Conservation (phyloP, 2,888 invertebrate genomes). For the Dryobota labecula region DNA sequence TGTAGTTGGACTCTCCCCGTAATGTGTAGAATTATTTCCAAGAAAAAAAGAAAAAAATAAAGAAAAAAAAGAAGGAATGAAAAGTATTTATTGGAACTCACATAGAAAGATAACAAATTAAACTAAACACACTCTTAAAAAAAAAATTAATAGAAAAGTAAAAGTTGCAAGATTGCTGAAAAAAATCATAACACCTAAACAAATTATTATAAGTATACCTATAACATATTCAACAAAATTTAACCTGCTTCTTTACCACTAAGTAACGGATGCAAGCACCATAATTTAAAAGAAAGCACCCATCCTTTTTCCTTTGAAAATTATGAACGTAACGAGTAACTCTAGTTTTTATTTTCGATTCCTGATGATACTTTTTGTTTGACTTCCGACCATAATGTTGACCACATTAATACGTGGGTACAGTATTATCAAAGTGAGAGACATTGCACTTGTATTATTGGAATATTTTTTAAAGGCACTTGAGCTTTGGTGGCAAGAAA, state of each 20-base stretch:
- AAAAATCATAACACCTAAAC: no score
- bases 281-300: conserved; percentile 52
- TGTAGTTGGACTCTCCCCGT: no score
- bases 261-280: conserved; percentile 43
- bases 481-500: no score
- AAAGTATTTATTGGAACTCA: no score
- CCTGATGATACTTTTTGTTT: conserved; percentile 40
- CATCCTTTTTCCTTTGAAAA: conserved; percentile 40
- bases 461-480: not conserved
- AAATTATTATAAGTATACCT: no score
- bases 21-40: no score
- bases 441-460: conserved; percentile 2
- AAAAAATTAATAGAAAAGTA: no score
- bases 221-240: not conserved
- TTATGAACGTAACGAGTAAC: conserved; percentile 18
- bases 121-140: no score
- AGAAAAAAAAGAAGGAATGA: no score
- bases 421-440: conserved; percentile 37
- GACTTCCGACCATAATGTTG: conserved; percentile 30
- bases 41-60: no score
- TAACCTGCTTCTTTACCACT: conserved; percentile 17
- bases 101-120: no score
- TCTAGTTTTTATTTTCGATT: conserved; percentile 46
- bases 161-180: no score
- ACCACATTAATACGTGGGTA: conserved; percentile 18